Evolutionary conservation across 2,113 vertebrate species (phyloP), one percentile per base, ranked within the genome.

Genomic region (Forbesichthys agassizii): DNA sequence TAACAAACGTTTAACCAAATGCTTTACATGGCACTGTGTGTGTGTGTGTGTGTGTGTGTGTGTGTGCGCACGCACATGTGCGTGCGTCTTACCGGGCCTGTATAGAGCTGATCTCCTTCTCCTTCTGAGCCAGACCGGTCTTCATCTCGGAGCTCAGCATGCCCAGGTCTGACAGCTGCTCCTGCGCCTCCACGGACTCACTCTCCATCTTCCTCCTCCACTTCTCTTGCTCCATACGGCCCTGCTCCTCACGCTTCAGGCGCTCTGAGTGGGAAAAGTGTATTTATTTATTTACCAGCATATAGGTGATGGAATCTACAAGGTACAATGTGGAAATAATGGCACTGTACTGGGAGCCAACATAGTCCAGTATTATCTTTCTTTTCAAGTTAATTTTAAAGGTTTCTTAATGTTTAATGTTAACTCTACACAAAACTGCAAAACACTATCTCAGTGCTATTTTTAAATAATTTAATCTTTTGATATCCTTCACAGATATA

Each of bases 181-280:
- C 96, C 88, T 96, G 95, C 68, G 95, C 90, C 64, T 97, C 96
- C 0, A 91, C 84, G 0, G 94, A 90, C 79, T 97, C 96, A 4
- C 80, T 92, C 54, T 96, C 96, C 87, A 96, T 91, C 73, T 93
- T 89, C 80, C 96, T 91, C 79, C 89, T 95, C 89, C 92, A 90
- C 80, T 96, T 97, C 85, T 97, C 96, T 86, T 96, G 92, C 81
- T 97, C 96, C 76, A 95, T 79, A 27, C 95, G 94, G 4, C 90
- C 87, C 81, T 96, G 96, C 89, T 97, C 96, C 85, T 96, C 96
- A 46, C 95, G 93, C 83, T 95, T 95, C 9, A 97, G 93, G 5
- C 96, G 94, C 74, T 96, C 96, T 96, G 77, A 20, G 11, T 11
- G 9, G 54, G 57, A 49, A 66, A 9, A 66, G 48, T 0, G 1